These are phyloP conservation scores for Tenodera sinensis DNA, from an alignment of 2,888 invertebrate species.

Conservation along the genomic window DNA sequence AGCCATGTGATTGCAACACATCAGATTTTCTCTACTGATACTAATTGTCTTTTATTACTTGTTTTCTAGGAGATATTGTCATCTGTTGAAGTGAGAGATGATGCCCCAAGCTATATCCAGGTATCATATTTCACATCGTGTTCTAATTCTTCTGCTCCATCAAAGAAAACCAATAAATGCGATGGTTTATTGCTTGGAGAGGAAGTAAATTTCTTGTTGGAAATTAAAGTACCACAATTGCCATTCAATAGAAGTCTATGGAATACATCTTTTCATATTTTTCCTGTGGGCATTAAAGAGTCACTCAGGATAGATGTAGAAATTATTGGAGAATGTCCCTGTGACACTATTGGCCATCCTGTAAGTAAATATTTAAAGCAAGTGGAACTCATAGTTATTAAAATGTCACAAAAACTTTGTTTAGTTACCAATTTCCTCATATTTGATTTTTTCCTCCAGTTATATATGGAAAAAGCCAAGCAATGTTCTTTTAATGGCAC, in stretches of 20 bases:
- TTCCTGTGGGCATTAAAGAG: slow-evolving; percentile 92
- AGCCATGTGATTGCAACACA: no score
- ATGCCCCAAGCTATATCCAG: slow-evolving; percentile 70
- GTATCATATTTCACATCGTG: slow-evolving; percentile 82
- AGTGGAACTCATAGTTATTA: background rate
- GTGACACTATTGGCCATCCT: slow-evolving; percentile 67
- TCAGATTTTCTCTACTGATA: no score
- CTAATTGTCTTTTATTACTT: background rate
- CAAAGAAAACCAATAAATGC: slow-evolving; percentile 79
- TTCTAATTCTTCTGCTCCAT: slow-evolving; percentile 54
- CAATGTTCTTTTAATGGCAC: slow-evolving; percentile 75
- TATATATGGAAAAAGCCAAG: background rate
- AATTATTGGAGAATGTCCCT: slow-evolving; percentile 93
- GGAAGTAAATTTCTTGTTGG: slow-evolving; percentile 69
- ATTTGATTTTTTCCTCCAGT: background rate
- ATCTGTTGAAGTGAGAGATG: slow-evolving; percentile 87
- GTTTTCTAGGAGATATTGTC: slow-evolving; percentile 81
- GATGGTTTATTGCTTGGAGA: slow-evolving; percentile 69
- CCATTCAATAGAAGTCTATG: slow-evolving; percentile 77
- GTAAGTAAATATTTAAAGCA: slow-evolving; percentile 40
- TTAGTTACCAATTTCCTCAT: background rate
- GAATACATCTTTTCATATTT: slow-evolving; percentile 81
- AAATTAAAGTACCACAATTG: slow-evolving; percentile 80
- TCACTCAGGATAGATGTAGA: slow-evolving; percentile 81
- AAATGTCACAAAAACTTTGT: background rate